Evolutionary conservation across 2,888 invertebrate species (phyloP).

Genomic region (Lycaena phlaeas): DNA sequence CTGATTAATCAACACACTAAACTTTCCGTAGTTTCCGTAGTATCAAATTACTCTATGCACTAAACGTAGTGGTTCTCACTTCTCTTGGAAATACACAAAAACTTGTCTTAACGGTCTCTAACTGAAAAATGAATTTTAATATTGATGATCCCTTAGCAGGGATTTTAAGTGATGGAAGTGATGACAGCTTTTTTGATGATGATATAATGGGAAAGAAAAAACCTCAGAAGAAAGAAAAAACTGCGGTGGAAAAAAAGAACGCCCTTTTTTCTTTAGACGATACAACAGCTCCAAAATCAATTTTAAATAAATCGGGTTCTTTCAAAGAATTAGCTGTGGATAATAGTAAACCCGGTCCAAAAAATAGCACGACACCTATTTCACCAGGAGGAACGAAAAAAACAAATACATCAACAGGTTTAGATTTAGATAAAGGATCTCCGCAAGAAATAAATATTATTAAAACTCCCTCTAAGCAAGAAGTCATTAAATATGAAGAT

Average conservation of each 20-base stretch:
- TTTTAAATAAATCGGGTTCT: slow-evolving; percentile 18
- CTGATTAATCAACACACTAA: no score
- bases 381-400: slow-evolving; percentile 37
- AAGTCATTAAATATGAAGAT: not conserved
- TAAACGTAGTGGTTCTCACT: no score
- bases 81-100: no score
- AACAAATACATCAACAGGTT: slow-evolving; percentile 10
- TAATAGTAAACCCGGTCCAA: slow-evolving; percentile 29
- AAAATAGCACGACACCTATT: slow-evolving; percentile 25
- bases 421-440: slow-evolving; percentile 24
- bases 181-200: slow-evolving; percentile 81
- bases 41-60: no score
- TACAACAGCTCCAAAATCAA: slow-evolving; percentile 18
- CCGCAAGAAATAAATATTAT: slow-evolving; percentile 33
- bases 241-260: slow-evolving; percentile 42
- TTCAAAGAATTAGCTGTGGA: slow-evolving; percentile 34
- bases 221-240: slow-evolving; percentile 37
- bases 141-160: slow-evolving; percentile 77
- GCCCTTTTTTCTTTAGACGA: slow-evolving; percentile 17
- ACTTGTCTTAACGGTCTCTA: no score
- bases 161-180: slow-evolving; percentile 78
- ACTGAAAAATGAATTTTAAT: slow-evolving; percentile 71
- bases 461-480: not conserved
- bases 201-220: slow-evolving; percentile 65
- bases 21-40: no score